phyloP scores from a whole-genome alignment of 2,113 vertebrate genomes.

The Peromyscus maniculatus region DNA sequence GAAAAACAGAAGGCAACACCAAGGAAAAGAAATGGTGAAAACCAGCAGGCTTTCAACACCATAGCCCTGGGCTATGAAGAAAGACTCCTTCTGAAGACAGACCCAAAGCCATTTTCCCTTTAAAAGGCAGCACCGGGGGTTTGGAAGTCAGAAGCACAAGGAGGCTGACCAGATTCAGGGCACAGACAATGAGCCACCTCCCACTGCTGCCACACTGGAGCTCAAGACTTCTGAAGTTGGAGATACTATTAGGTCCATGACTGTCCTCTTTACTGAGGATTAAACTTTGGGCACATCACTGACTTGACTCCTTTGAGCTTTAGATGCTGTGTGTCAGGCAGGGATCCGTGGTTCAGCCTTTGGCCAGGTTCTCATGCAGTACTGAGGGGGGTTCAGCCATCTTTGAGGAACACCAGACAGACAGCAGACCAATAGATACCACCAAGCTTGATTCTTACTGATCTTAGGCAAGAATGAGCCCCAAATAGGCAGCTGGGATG shows the following conservation, averaged over 20 bases:
- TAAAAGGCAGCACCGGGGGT: not conserved
- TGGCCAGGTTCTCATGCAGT: not conserved
- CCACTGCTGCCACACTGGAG: not conserved
- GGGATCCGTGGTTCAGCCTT: not conserved
- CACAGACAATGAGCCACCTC: not conserved
- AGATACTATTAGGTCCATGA: not conserved
- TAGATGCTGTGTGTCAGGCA: not conserved
- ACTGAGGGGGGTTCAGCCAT: not conserved
- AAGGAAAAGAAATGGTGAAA: not conserved
- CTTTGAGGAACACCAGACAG: not conserved
- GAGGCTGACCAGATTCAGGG: not conserved
- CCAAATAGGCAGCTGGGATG: not conserved
- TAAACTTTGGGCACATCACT: not conserved
- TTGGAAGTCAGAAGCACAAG: not conserved
- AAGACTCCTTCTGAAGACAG: not conserved
- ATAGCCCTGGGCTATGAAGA: not conserved
- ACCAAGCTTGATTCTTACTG: not conserved
- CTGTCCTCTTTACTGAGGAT: not conserved
- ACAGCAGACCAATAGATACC: not conserved
- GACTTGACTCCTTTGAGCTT: constrained; percentile 13
- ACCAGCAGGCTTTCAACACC: not conserved
- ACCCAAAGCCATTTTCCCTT: not conserved
- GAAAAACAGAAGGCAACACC: not conserved
- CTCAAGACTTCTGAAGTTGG: not conserved
- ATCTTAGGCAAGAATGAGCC: not conserved